Base-by-base conservation (phyloP, 2,888 invertebrate genomes). In the Sesamia inferens region DNA sequence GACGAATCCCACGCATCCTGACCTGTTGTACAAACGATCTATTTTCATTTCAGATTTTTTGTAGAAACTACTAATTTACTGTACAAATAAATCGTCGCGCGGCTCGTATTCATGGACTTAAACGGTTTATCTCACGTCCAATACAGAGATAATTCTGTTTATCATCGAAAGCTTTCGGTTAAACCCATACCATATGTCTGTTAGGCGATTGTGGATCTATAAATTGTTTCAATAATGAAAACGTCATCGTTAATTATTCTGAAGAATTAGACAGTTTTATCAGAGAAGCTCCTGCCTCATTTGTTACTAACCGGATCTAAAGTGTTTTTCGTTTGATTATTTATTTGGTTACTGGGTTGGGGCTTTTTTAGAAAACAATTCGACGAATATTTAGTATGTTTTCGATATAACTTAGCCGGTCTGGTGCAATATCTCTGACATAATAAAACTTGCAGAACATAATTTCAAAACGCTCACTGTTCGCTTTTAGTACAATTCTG, bases 221-320 rank as follows among this genome's bases (percentile, higher is more conserved):
- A 68, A 57, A 63, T 71, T 70, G 47, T 70, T 63, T 72, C 71
- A 71, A 71, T 79, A 82, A 69, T 71, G 59, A 72, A 74, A 76
- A 61, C 54, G n/a, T n/a, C 8, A n/a, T 59, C 31, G 44, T 69
- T 65, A 59, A 74, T 72, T 61, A 74, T 79, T 64, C 68, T 42
- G 44, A 51, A 58, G 31, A 63, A 48, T 47, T 73, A 64, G 19
- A 13, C 14, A 57, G 42, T 63, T 59, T 72, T 57, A 51, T 14
- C n/a, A 11, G 11, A 66, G 16, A 47, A 19, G 4, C 1, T 42
- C 51, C 51, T 51, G 51, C 31, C 47, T 62, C n/a, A 48, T 58
- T 63, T 51, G 19, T 31, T 58, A 44, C n/a, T 62, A 57, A 13
- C 14, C 10, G 59, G 22, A 14, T 8, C 14, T 14, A 31, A 59